A percentile compares a stretch with the other conserved stretches of the same genome.
phyloP scores from a whole-genome alignment of 1,140 invertebrate genomes.

The Drosophila repleta region DNA sequence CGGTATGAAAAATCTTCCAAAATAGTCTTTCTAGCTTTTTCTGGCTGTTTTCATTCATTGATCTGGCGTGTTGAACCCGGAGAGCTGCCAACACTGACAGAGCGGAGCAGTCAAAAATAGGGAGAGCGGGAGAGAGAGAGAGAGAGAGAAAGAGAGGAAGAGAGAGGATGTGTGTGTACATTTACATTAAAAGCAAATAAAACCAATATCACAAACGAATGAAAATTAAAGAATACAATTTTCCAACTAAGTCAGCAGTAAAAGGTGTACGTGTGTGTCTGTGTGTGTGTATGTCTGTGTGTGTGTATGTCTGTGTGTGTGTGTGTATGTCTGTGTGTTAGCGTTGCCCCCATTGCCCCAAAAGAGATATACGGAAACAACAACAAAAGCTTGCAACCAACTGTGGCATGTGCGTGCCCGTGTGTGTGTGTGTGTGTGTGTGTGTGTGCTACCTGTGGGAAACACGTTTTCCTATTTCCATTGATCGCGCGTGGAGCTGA shows the following conservation, averaged over 20 bases:
- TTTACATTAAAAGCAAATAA: constrained; percentile 71
- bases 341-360: constrained; percentile 12
- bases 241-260: constrained; percentile 50
- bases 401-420: constrained; percentile 20
- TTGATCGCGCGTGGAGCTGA: constrained; percentile 5
- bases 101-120: no score
- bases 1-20: no score
- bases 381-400: constrained; percentile 40
- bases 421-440: constrained; percentile 8
- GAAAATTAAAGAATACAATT: constrained; percentile 47
- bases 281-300: constrained; percentile 1
- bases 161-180: constrained; percentile 10
- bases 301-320: no score
- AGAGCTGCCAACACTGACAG: no score
- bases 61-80: no score
- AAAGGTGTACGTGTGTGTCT: not conserved
- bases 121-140: not conserved
- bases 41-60: no score
- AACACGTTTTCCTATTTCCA: constrained; percentile 64
- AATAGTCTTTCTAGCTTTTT: no score
- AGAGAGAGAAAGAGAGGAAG: no score
- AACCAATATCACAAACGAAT: constrained; percentile 57
- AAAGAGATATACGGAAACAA: constrained; percentile 25
- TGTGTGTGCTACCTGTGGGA: constrained; percentile 67
- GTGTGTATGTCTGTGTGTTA: no score